Evolutionary conservation across 2,888 invertebrate genomes (phyloP).

Genomic region (Coelopa pilipes): DNA sequence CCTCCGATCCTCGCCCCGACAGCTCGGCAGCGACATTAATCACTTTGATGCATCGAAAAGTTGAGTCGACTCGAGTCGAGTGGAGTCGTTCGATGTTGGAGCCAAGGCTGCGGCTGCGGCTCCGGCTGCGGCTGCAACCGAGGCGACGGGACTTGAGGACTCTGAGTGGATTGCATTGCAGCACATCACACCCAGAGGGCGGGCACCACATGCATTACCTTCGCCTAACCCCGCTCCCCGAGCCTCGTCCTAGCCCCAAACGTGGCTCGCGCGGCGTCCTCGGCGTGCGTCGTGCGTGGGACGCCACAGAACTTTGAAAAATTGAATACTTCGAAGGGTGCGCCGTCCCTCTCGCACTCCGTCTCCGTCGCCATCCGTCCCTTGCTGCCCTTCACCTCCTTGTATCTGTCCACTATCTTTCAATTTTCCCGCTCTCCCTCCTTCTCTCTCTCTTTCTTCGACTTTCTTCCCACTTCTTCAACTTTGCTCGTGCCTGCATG

Average conservation of each 20-base stretch:
- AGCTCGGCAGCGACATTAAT: constrained; percentile 29
- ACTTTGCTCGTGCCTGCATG: background rate
- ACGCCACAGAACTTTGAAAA: constrained; percentile 25
- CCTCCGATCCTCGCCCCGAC: background rate
- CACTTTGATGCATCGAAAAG: constrained; percentile 37
- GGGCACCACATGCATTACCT: background rate
- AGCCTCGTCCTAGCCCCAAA: background rate
- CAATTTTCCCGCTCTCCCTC: too few species aligned
- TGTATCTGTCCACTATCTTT: too few species aligned
- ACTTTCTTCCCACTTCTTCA: background rate
- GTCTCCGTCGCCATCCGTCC: too few species aligned
- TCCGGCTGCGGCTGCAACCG: too few species aligned
- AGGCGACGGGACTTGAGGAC: too few species aligned
- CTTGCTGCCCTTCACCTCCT: too few species aligned
- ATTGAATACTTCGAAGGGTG: constrained; percentile 22
- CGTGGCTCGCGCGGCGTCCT: background rate
- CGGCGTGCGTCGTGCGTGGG: constrained; percentile 2
- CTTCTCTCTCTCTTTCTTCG: background rate
- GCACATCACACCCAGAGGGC: constrained; percentile 32
- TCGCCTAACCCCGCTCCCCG: background rate
- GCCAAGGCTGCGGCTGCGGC: background rate
- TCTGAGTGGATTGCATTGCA: constrained; percentile 35
- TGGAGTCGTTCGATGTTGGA: constrained; percentile 4
- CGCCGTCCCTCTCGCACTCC: too few species aligned
- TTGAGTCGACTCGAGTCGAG: constrained; percentile 31